Evolutionary conservation across 2,888 invertebrate species (phyloP), one percentile per base, ranked within the genome.

Genomic region (Tethea ocularis): DNA sequence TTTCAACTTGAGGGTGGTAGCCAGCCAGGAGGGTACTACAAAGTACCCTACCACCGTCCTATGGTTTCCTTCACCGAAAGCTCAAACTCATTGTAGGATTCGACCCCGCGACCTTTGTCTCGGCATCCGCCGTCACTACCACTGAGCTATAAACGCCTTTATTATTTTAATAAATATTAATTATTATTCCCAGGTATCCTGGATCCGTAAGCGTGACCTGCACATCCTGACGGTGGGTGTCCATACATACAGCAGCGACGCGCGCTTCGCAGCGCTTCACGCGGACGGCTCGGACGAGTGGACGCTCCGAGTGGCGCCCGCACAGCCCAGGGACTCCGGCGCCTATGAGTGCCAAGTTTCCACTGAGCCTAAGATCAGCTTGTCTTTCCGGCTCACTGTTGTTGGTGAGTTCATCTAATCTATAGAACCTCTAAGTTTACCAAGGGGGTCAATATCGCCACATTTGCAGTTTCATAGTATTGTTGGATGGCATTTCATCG

Each of bases 291-390:
- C 94, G 0, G 95, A 95, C 75, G 95, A 95, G 77, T 95, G 95
- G 95, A 97, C 93, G 95, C 80, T 87, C 59, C 74, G 87, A 22
- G 89, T 86, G 2, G 81, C 95, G 73, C 95, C 89, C 0, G 89
- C 95, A 57, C 95, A 95, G 81, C 94, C 96, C 1, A 94, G 97
- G 63, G 98, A 98, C 88, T 97, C 97, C 59, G 98, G 98, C 63
- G 95, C 96, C 67, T 98, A 98, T 88, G 98, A 98, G 93, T 98
- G 97, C 84, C 98, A 98, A 94, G 97, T 98, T 68, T 97, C 97
- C 75, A 97, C 97, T 23, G 97, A 97, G 83, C 97, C 98, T 61
- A 98, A 98, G 93, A 97, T 97, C 89, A 97, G 97, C 84, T 72
- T 90, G 57, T 88, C 95, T 24, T 96, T 96, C 84, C 94, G 95